A percentile compares a stretch with the other conserved stretches of the same genome.
phyloP scores from a whole-genome alignment of 2,888 invertebrate genomes.

The Melinaea marsaeus region DNA sequence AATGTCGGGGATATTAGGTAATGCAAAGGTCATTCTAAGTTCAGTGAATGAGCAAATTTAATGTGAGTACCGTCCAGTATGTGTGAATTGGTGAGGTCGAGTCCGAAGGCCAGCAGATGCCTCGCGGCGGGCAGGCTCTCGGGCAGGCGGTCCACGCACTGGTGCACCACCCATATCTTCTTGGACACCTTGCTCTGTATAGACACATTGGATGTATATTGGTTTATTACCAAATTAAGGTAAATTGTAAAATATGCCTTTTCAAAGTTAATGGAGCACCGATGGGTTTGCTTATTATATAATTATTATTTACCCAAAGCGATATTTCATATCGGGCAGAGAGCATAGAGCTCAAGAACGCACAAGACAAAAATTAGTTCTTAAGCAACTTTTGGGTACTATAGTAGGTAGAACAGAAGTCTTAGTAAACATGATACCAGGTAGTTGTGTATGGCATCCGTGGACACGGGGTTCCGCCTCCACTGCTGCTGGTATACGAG shows the following conservation, averaged over 20 bases:
- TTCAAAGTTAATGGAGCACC: too few species aligned
- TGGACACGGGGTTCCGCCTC: constrained; percentile 83
- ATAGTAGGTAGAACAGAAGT: neutral
- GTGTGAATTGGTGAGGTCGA: constrained; percentile 81
- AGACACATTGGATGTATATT: neutral
- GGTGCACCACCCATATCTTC: constrained; percentile 87
- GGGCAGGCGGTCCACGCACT: constrained; percentile 86
- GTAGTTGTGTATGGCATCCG: constrained; percentile 85
- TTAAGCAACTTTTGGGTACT: too few species aligned
- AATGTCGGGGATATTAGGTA: too few species aligned
- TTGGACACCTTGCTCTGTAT: constrained; percentile 84
- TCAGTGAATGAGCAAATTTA: neutral
- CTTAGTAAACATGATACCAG: constrained; percentile 63
- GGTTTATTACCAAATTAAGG: neutral
- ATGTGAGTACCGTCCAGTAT: constrained; percentile 69
- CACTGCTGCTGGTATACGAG: constrained; percentile 89
- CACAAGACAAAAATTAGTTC: too few species aligned
- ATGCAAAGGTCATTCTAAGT: too few species aligned
- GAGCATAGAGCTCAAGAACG: too few species aligned
- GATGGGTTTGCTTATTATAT: too few species aligned
- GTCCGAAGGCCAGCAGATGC: constrained; percentile 84
- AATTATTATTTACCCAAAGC: too few species aligned
- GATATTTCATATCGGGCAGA: too few species aligned
- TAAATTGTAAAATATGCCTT: neutral
- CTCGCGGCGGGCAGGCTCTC: constrained; percentile 84